phyloP scores from a whole-genome alignment of 2,113 vertebrate genomes.

The Xenopus laevis region DNA sequence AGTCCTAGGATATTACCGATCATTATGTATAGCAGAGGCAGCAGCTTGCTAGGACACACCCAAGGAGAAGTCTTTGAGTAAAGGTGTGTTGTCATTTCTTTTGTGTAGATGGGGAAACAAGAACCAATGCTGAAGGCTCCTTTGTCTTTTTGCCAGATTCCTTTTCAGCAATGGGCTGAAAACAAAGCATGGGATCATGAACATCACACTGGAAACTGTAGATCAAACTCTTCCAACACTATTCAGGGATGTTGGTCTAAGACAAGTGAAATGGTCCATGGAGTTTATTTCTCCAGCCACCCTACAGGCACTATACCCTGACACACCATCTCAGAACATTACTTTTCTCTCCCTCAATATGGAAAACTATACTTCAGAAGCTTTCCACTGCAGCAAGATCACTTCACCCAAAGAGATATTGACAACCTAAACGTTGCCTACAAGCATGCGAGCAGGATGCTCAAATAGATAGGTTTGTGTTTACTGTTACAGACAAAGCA shows the following conservation, averaged over 20 bases:
- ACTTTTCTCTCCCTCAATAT: slow-evolving; percentile 74
- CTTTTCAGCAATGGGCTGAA: slow-evolving; percentile 82
- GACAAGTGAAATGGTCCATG: slow-evolving; percentile 64
- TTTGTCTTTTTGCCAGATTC: slow-evolving; percentile 84
- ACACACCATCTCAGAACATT: slow-evolving; percentile 72
- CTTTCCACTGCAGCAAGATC: slow-evolving; percentile 53
- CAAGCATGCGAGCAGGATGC: slow-evolving; percentile 71
- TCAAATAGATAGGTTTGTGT: slow-evolving; percentile 76
- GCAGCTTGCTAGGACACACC: neutral
- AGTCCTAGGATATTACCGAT: too few relatives aligned
- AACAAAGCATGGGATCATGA: slow-evolving; percentile 74
- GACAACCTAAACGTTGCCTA: slow-evolving; percentile 75
- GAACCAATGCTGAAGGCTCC: slow-evolving; percentile 76
- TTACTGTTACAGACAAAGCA: slow-evolving; percentile 75
- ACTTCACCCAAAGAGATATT: slow-evolving; percentile 82
- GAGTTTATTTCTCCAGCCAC: slow-evolving; percentile 70
- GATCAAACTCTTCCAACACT: slow-evolving; percentile 76
- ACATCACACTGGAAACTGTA: slow-evolving; percentile 69
- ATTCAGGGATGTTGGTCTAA: slow-evolving; percentile 70
- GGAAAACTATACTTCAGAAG: slow-evolving; percentile 70
- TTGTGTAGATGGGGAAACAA: slow-evolving; percentile 69
- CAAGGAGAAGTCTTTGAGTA: slow-evolving; percentile 59
- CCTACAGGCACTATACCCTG: slow-evolving; percentile 77
- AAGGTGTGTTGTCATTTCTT: slow-evolving; percentile 68
- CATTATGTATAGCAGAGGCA: too few relatives aligned